These are phyloP conservation scores for Halyomorpha halys DNA, from an alignment of 1,140 invertebrate genomes.

Conservation along the genomic window DNA sequence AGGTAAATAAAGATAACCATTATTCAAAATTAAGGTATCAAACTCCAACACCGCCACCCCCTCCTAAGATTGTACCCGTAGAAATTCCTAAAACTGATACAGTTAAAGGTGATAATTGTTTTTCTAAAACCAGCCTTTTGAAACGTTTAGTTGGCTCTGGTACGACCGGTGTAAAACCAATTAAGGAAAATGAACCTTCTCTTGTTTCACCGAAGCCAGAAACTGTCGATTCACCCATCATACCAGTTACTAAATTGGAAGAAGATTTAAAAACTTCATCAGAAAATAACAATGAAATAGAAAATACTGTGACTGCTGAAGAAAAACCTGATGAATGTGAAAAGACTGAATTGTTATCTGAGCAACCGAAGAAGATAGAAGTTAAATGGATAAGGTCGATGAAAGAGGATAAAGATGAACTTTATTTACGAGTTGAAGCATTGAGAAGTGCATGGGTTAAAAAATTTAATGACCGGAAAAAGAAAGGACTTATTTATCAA, in stretches of 20 bases:
- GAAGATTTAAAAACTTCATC: no score
- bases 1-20: conserved; percentile 3
- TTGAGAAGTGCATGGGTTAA: conserved; percentile 23
- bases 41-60: neutral
- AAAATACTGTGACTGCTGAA: no score
- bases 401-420: conserved; percentile 20
- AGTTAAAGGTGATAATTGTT: no score
- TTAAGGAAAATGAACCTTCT: neutral
- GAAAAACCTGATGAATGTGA: no score
- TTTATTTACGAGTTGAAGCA: conserved; percentile 17
- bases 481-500: conserved; percentile 14
- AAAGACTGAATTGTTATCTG: no score
- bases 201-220: neutral
- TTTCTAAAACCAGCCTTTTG: conserved; percentile 20
- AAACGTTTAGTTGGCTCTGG: conserved; percentile 22
- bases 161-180: neutral
- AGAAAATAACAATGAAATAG: no score
- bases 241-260: no score
- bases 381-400: neutral
- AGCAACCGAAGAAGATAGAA: neutral
- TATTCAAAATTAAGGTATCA: neutral
- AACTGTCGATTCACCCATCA: no score
- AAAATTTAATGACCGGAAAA: conserved; percentile 16
- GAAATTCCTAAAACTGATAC: no score
- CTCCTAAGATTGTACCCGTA: no score